These are phyloP conservation scores for Dexiosoma caninum DNA, from an alignment of 2,888 invertebrate species.

Conservation along the genomic window DNA sequence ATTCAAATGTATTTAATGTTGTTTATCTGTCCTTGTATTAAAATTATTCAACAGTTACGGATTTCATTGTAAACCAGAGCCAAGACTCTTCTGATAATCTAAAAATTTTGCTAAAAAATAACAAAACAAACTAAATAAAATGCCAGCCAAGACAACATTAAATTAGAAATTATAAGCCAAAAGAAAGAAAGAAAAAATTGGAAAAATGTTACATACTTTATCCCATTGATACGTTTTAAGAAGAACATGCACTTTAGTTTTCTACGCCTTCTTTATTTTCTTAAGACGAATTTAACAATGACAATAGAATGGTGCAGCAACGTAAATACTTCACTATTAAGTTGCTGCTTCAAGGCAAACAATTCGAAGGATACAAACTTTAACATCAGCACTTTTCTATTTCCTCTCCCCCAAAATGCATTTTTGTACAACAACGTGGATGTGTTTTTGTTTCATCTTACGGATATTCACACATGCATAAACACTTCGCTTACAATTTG, in stretches of 20 bases:
- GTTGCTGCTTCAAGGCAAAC: slow-evolving; percentile 70
- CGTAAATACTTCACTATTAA: slow-evolving; percentile 71
- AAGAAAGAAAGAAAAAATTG: neutral
- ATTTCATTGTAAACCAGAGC: slow-evolving; percentile 48
- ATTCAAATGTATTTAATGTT: too few species aligned
- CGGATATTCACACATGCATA: slow-evolving; percentile 35
- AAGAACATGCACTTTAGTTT: too few species aligned
- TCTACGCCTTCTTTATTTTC: neutral
- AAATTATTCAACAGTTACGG: slow-evolving; percentile 71
- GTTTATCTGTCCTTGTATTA: slow-evolving; percentile 67
- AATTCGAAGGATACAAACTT: neutral
- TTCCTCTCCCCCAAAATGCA: neutral
- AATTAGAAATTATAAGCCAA: neutral
- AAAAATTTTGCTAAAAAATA: neutral
- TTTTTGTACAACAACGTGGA: neutral
- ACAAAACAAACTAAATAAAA: neutral
- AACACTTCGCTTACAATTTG: slow-evolving; percentile 35
- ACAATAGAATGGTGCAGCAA: slow-evolving; percentile 53
- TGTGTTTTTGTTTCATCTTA: neutral
- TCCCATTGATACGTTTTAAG: too few species aligned
- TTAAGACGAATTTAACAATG: neutral
- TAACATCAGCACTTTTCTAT: neutral
- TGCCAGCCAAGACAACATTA: neutral
- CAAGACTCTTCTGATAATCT: neutral
- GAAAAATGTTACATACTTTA: neutral